Percentiles rank a stretch among this genome's conserved stretches.
Conservation (phyloP, 2,113 vertebrate species). For the Zapornia atra region DNA sequence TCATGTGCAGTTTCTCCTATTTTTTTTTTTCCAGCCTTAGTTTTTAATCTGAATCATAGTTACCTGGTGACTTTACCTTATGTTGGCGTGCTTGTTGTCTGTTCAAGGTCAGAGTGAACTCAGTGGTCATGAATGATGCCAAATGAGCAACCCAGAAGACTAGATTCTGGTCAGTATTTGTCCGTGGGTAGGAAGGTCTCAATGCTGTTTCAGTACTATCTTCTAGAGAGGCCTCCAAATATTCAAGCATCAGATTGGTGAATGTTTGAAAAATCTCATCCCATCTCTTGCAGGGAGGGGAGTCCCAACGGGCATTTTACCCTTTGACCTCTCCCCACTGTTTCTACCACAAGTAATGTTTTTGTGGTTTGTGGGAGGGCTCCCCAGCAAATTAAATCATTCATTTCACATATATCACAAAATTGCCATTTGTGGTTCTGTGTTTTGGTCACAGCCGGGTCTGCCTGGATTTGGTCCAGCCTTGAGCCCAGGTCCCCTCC, state of each 20-base stretch:
- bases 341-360: neutral
- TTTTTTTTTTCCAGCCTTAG: neutral
- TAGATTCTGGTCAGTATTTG: neutral
- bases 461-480: neutral
- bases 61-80: neutral
- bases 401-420: neutral
- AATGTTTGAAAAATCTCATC: neutral
- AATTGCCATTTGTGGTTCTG: neutral
- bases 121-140: neutral
- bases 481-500: neutral
- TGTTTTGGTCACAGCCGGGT: rapidly evolving
- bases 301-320: neutral
- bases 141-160: neutral
- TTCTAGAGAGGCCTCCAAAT: neutral
- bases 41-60: neutral
- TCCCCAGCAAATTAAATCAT: neutral
- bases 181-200: neutral
- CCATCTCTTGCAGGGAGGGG: neutral
- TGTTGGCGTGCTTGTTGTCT: neutral
- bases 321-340: neutral
- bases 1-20: neutral
- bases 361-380: neutral
- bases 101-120: neutral
- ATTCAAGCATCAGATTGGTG: neutral
- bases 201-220: neutral